Conservation (phyloP, 2,888 invertebrate genomes). For the Cryptocheilus praepositus region DNA sequence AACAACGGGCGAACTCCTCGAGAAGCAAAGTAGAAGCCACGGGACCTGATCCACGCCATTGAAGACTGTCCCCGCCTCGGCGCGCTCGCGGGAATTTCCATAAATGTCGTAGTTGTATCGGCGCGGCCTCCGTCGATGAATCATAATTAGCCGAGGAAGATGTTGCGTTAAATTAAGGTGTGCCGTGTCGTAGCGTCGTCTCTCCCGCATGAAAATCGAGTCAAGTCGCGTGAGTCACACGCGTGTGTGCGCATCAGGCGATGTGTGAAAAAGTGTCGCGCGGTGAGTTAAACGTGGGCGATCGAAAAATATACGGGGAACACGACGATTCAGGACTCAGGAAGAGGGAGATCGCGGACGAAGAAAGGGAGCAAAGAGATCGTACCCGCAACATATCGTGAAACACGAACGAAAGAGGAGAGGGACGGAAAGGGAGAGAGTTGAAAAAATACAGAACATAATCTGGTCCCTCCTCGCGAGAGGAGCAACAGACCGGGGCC, state of each 20-base stretch:
- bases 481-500: slow-evolving; percentile 2
- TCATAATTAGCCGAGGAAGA: slow-evolving; percentile 59
- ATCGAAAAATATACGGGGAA: slow-evolving; percentile 5
- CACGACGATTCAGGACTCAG: background rate
- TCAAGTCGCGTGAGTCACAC: slow-evolving; percentile 50
- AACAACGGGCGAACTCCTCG: too few species aligned
- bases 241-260: slow-evolving; percentile 32
- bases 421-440: background rate
- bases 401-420: slow-evolving; percentile 11
- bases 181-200: slow-evolving; percentile 23
- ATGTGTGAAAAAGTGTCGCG: slow-evolving; percentile 5
- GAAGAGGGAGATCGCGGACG: too few species aligned
- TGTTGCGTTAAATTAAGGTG: slow-evolving; percentile 56
- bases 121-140: slow-evolving; percentile 47
- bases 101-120: slow-evolving; percentile 15
- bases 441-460: background rate
- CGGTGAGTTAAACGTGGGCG: slow-evolving; percentile 23
- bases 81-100: slow-evolving; percentile 17
- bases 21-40: too few species aligned
- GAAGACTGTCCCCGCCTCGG: background rate
- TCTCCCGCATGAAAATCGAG: slow-evolving; percentile 45
- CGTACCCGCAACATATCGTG: slow-evolving; percentile 9
- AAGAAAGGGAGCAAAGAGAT: slow-evolving; percentile 20
- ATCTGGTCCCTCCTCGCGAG: too few species aligned
- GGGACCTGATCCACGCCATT: too few species aligned